Percentiles rank a stretch among this genome's conserved stretches.
Evolutionary conservation across 2,797 vertebrate genomes (phyloP).

Genomic region (Podarcis siculus): DNA sequence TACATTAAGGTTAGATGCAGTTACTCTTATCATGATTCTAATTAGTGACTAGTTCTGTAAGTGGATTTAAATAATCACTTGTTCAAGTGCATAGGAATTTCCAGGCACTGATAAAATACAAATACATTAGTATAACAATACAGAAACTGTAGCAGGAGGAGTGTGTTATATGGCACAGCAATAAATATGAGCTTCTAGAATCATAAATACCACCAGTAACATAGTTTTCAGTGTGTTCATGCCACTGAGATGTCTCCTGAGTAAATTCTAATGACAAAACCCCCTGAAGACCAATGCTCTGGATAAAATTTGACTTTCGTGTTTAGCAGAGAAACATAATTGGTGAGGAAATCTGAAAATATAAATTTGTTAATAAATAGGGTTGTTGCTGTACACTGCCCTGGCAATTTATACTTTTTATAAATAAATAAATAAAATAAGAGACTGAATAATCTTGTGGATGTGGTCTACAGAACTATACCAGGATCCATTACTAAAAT

Average conservation of each 20-base stretch:
- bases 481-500: slow-evolving; percentile 10
- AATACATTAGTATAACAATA: neutral
- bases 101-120: slow-evolving; percentile 19
- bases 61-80: neutral
- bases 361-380: slow-evolving; percentile 24
- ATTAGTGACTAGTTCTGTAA: neutral
- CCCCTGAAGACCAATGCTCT: neutral
- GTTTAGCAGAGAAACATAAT: slow-evolving; percentile 37
- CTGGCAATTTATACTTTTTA: neutral
- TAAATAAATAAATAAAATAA: neutral
- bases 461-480: neutral
- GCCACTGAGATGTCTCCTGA: neutral
- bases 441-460: slow-evolving; percentile 13
- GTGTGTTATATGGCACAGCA: neutral
- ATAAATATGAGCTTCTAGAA: slow-evolving; percentile 14
- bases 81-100: slow-evolving; percentile 9
- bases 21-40: neutral
- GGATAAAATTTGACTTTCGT: neutral
- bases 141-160: neutral
- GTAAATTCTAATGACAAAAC: neutral
- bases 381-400: neutral
- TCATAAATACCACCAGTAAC: neutral
- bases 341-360: slow-evolving; percentile 48
- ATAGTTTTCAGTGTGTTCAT: neutral
- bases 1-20: neutral